Conservation (phyloP, 2,113 vertebrate species). For the Heloderma charlesbogerti region DNA sequence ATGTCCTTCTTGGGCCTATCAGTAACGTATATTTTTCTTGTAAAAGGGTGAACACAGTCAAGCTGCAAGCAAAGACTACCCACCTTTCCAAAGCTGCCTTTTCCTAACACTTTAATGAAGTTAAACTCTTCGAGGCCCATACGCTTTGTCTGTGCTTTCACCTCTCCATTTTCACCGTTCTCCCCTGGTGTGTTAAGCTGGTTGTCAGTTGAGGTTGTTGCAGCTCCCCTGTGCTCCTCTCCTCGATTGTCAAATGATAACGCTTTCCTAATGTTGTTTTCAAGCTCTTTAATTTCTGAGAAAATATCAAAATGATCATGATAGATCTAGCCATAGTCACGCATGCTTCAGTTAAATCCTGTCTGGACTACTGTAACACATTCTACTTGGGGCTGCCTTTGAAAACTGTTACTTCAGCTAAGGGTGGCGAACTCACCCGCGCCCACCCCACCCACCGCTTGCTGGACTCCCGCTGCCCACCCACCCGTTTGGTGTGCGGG, state of each 20-base stretch:
- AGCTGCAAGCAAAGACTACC: not conserved
- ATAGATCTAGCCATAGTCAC: too few species aligned
- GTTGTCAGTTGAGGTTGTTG: conserved; percentile 79
- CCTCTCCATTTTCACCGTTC: conserved; percentile 90
- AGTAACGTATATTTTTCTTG: not conserved
- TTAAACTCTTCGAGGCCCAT: conserved; percentile 94
- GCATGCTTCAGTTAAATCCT: too few species aligned
- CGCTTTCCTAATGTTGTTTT: conserved; percentile 91
- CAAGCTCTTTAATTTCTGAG: conserved; percentile 91
- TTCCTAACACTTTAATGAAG: conserved; percentile 98
- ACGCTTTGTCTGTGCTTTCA: conserved; percentile 87
- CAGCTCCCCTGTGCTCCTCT: conserved; percentile 87
- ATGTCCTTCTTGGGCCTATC: not conserved
- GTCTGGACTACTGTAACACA: too few species aligned
- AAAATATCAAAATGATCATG: not conserved
- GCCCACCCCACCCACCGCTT: too few species aligned
- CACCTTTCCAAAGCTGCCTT: conserved; percentile 99
- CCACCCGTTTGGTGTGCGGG: too few species aligned
- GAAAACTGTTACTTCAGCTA: too few species aligned
- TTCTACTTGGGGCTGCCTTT: too few species aligned
- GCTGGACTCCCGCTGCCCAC: too few species aligned
- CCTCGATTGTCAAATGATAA: conserved; percentile 94
- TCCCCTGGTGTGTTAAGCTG: conserved; percentile 77
- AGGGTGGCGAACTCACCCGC: too few species aligned
- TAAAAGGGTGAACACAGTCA: not conserved